A percentile compares a stretch with the other conserved stretches of the same genome.
These are phyloP conservation scores for Micromesistius poutassou DNA, from an alignment of 2,797 vertebrate species.

Conservation along the genomic window DNA sequence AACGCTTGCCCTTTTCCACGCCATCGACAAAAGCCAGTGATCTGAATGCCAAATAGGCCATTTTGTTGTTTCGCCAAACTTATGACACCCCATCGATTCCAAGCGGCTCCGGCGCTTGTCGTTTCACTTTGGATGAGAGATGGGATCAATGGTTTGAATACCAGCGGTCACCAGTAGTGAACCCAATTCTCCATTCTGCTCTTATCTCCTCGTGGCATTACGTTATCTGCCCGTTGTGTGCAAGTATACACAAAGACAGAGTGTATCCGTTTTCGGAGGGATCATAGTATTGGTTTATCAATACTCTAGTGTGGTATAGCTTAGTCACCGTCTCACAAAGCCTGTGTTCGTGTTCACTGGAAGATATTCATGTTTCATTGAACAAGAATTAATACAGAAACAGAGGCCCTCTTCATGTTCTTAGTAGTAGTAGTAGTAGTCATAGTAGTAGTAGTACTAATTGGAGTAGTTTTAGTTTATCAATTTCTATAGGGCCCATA, in stretches of 20 bases:
- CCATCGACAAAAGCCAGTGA: slow-evolving; percentile 53
- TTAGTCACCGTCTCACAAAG: not conserved
- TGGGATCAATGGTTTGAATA: slow-evolving; percentile 29
- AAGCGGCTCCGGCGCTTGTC: slow-evolving; percentile 24
- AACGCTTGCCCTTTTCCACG: slow-evolving; percentile 74
- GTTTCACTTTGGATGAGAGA: slow-evolving; percentile 20
- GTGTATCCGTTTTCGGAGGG: not conserved
- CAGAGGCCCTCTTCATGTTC: not conserved
- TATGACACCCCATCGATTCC: slow-evolving; percentile 51
- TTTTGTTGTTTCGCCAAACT: slow-evolving; percentile 52
- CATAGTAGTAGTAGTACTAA: too few species aligned
- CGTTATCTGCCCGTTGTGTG: too few species aligned
- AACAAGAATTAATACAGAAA: not conserved
- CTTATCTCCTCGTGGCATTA: too few species aligned
- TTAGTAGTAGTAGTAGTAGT: not conserved
- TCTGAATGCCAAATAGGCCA: slow-evolving; percentile 69
- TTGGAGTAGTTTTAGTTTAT: too few species aligned
- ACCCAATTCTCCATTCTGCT: too few species aligned
- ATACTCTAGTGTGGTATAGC: not conserved
- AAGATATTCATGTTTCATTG: not conserved
- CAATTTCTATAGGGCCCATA: too few species aligned
- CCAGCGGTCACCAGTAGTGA: not conserved
- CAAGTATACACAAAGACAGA: not conserved
- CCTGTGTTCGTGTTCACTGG: not conserved
- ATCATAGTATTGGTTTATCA: not conserved